These are phyloP conservation scores for Heliothis peltigera DNA, from an alignment of 2,888 invertebrate species.

Conservation along the genomic window DNA sequence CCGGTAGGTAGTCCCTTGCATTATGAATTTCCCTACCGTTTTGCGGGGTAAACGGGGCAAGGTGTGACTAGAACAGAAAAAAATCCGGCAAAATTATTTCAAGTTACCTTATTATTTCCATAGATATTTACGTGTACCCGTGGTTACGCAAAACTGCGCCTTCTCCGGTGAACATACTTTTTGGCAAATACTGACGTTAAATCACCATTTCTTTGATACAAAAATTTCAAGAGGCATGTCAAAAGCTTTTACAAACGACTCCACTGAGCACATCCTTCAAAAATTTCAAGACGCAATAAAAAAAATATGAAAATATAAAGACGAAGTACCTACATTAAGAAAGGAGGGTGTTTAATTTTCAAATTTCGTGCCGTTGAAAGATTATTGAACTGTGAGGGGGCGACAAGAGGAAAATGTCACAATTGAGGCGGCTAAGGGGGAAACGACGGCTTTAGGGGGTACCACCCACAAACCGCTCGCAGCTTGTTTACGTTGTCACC, in stretches of 20 bases:
- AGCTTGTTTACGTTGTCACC: conserved; percentile 80
- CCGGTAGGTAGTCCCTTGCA: not conserved
- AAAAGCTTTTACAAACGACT: conserved; percentile 28
- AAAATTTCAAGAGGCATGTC: conserved; percentile 28
- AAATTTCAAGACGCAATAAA: conserved; percentile 39
- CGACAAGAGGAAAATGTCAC: conserved; percentile 83
- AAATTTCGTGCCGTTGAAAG: conserved; percentile 75
- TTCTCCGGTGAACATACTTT: conserved; percentile 29
- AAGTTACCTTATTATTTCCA: conserved; percentile 33
- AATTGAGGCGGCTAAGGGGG: conserved; percentile 74
- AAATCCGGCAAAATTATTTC: conserved; percentile 25
- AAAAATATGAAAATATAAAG: conserved; percentile 32
- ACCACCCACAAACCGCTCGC: conserved; percentile 67
- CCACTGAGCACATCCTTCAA: conserved; percentile 30
- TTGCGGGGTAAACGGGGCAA: conserved; percentile 20
- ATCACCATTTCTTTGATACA: conserved; percentile 24
- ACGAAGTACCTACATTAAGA: conserved; percentile 24
- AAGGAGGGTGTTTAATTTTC: conserved; percentile 71
- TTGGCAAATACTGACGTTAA: conserved; percentile 30
- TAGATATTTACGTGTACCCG: conserved; percentile 20
- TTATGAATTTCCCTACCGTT: conserved; percentile 15
- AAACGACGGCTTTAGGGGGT: conserved; percentile 43
- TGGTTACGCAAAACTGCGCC: conserved; percentile 34
- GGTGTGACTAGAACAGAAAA: conserved; percentile 22
- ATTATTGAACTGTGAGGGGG: conserved; percentile 81